phyloP scores from a whole-genome alignment of 2,797 vertebrate species.

The Lagodon rhomboides region DNA sequence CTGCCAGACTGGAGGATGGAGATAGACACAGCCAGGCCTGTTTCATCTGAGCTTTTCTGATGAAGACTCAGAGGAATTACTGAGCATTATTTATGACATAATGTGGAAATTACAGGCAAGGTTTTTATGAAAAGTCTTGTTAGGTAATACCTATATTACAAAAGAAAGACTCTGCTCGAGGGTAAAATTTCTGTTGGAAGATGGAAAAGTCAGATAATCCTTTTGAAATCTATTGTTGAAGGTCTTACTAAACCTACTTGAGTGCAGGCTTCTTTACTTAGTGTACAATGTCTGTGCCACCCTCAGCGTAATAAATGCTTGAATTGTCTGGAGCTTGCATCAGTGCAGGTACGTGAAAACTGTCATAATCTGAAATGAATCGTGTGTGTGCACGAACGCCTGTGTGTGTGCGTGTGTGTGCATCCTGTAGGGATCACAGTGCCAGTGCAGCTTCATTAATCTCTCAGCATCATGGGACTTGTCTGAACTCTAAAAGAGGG shows the following conservation, averaged over 20 bases:
- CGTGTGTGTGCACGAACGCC: conserved; percentile 41
- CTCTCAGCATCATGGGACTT: conserved; percentile 76
- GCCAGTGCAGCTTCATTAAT: conserved; percentile 82
- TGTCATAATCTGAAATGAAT: conserved; percentile 61
- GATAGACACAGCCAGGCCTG: background rate
- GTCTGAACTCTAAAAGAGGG: conserved; percentile 80
- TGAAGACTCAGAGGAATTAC: background rate
- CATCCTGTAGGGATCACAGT: conserved; percentile 78
- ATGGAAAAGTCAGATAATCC: background rate
- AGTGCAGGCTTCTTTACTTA: background rate
- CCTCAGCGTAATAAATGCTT: background rate
- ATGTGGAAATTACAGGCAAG: background rate
- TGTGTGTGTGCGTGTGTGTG: conserved; percentile 49
- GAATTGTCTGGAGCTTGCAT: conserved; percentile 14
- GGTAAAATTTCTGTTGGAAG: background rate
- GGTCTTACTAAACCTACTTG: background rate
- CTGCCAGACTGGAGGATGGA: conserved; percentile 19
- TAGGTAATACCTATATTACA: background rate
- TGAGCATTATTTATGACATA: background rate
- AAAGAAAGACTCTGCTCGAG: background rate
- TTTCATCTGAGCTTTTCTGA: background rate
- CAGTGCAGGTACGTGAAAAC: conserved; percentile 42
- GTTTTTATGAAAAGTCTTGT: background rate
- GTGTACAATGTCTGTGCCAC: background rate
- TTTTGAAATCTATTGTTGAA: background rate